Evolutionary conservation across 2,888 invertebrate species (phyloP).

Genomic region (Cotesia congregata): DNA sequence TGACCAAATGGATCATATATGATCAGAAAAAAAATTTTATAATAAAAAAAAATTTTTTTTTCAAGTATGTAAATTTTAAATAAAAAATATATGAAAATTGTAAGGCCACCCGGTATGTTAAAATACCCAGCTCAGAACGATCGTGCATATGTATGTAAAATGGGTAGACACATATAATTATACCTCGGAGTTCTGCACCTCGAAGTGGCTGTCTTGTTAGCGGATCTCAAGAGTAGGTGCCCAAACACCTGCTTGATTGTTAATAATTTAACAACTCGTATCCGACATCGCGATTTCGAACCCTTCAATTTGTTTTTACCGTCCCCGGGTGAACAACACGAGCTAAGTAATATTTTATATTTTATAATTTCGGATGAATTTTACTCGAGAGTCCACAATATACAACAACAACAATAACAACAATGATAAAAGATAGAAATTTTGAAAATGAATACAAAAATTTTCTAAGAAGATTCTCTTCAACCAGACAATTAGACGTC

Average conservation of each 20-base stretch:
- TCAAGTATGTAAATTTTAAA: not conserved
- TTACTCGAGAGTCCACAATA: too few species aligned
- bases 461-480: not conserved
- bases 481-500: not conserved
- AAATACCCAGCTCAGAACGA: conserved; percentile 44
- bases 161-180: conserved; percentile 60
- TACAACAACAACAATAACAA: too few species aligned
- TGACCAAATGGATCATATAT: too few species aligned
- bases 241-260: conserved; percentile 65
- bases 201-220: conserved; percentile 63
- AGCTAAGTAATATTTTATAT: too few species aligned
- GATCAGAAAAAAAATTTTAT: not conserved
- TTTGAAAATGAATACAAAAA: too few species aligned
- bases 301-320: conserved; percentile 35
- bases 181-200: conserved; percentile 63
- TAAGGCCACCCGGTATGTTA: conserved; percentile 55
- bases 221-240: conserved; percentile 57
- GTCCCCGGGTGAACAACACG: conserved; percentile 6
- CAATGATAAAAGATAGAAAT: too few species aligned
- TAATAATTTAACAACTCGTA: conserved; percentile 61
- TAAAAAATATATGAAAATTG: not conserved
- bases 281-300: conserved; percentile 52
- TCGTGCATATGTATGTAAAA: conserved; percentile 51
- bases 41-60: not conserved
- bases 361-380: too few species aligned